These are phyloP conservation scores for Noctua janthe DNA, from an alignment of 2,888 invertebrate species.

Conservation along the genomic window DNA sequence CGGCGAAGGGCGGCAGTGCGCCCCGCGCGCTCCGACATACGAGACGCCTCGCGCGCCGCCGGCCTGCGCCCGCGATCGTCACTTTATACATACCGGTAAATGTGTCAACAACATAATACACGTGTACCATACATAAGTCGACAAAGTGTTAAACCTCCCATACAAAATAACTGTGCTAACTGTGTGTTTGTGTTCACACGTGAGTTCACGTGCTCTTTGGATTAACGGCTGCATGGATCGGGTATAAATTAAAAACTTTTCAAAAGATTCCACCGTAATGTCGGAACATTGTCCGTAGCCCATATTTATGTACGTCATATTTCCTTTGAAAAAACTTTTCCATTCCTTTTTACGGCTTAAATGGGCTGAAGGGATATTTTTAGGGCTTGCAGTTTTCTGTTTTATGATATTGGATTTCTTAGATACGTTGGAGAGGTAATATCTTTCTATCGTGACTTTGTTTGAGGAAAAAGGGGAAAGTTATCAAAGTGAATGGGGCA, in stretches of 20 bases:
- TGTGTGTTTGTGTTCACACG: constrained; percentile 53
- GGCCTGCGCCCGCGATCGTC: constrained; percentile 59
- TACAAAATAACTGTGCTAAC: constrained; percentile 41
- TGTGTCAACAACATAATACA: constrained; percentile 59
- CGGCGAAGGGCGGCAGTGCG: constrained; percentile 84
- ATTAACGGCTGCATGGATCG: constrained; percentile 66
- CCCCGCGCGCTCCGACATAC: constrained; percentile 76
- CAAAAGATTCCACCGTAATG: constrained; percentile 73
- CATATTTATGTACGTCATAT: constrained; percentile 86
- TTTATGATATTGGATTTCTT: constrained; percentile 79
- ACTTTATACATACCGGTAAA: constrained; percentile 63
- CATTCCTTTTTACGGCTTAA: constrained; percentile 82
- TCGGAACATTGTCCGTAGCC: constrained; percentile 83
- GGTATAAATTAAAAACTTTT: constrained; percentile 75
- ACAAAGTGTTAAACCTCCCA: constrained; percentile 43
- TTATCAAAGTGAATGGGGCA: constrained; percentile 46
- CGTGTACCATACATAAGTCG: constrained; percentile 36
- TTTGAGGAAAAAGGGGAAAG: constrained; percentile 53
- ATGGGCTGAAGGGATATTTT: constrained; percentile 80
- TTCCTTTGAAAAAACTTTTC: constrained; percentile 82
- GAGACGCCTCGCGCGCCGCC: constrained; percentile 69
- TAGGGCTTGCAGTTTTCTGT: constrained; percentile 79
- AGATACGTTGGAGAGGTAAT: constrained; percentile 58
- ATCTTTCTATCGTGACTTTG: constrained; percentile 50
- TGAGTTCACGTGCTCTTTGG: constrained; percentile 56